Conservation (phyloP, 2,888 invertebrate species). For the Trachelus tabidus region DNA sequence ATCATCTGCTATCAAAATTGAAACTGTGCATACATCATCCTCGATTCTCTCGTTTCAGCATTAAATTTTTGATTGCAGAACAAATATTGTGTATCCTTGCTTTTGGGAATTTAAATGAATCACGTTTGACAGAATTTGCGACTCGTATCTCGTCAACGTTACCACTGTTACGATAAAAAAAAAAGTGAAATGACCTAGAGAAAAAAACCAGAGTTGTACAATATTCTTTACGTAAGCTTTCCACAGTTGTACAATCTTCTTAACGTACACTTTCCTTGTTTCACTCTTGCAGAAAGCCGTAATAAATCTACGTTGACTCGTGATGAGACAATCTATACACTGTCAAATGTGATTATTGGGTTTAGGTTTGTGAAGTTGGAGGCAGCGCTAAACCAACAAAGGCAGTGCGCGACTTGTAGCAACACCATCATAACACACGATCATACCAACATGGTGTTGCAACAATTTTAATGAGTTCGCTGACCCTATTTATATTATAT, state of each 20-base stretch:
- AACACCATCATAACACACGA: constrained; percentile 22
- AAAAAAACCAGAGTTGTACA: neutral
- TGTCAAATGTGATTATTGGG: constrained; percentile 22
- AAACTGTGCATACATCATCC: constrained; percentile 13
- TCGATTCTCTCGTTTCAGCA: constrained; percentile 24
- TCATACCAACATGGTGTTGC: constrained; percentile 25
- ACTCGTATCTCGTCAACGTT: neutral
- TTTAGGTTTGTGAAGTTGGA: constrained; percentile 30
- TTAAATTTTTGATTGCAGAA: constrained; percentile 25
- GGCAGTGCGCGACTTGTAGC: constrained; percentile 39
- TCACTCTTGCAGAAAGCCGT: neutral
- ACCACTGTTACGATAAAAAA: neutral
- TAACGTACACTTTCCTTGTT: constrained; percentile 11
- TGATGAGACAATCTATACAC: neutral
- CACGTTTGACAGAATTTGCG: constrained; percentile 13
- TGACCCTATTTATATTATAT: constrained; percentile 24
- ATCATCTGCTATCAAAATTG: constrained; percentile 32
- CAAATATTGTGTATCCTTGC: constrained; percentile 23
- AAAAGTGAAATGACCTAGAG: neutral
- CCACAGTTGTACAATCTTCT: no score
- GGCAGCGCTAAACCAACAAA: constrained; percentile 27
- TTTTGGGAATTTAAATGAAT: constrained; percentile 20
- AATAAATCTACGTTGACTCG: neutral
- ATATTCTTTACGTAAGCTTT: constrained; percentile 6
- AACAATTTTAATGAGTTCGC: constrained; percentile 29